Percentiles rank a stretch among this genome's conserved stretches.
Conservation (phyloP, 2,888 invertebrate species). For the Drosophila buzzatii region DNA sequence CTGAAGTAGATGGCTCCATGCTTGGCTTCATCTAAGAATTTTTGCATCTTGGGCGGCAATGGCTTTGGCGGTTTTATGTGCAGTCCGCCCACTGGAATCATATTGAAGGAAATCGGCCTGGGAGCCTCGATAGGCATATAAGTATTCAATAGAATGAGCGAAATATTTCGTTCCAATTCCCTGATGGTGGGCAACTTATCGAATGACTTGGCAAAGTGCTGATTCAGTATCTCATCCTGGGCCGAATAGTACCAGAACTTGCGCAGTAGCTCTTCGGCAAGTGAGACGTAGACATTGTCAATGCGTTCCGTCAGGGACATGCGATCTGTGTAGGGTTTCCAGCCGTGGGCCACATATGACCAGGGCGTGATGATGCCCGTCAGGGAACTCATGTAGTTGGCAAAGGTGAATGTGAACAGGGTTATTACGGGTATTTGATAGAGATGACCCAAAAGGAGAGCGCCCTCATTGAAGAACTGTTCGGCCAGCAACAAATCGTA, state of each 20-base stretch:
- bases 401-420: slow-evolving; percentile 76
- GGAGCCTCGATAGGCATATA: slow-evolving; percentile 84
- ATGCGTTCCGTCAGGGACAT: slow-evolving; percentile 86
- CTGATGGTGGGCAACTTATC: slow-evolving; percentile 79
- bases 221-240: slow-evolving; percentile 74
- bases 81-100: slow-evolving; percentile 86
- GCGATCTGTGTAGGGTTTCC: slow-evolving; percentile 83
- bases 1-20: slow-evolving; percentile 82
- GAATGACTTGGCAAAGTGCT: slow-evolving; percentile 70
- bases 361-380: slow-evolving; percentile 85
- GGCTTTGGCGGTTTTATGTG: slow-evolving; percentile 84
- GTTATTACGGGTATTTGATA: slow-evolving; percentile 84
- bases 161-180: slow-evolving; percentile 85
- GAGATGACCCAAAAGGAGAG: slow-evolving; percentile 82
- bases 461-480: slow-evolving; percentile 84
- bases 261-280: slow-evolving; percentile 70
- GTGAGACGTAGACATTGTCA: slow-evolving; percentile 84
- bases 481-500: slow-evolving; percentile 85
- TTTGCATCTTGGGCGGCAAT: slow-evolving; percentile 75
- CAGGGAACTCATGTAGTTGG: slow-evolving; percentile 83
- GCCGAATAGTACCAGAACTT: slow-evolving; percentile 73
- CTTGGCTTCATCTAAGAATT: slow-evolving; percentile 83
- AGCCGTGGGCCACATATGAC: slow-evolving; percentile 85
- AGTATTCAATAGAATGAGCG: slow-evolving; percentile 85
- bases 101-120: slow-evolving; percentile 84